Base-by-base conservation (phyloP, 2,888 invertebrate species). In the Cephus nigrinus region DNA sequence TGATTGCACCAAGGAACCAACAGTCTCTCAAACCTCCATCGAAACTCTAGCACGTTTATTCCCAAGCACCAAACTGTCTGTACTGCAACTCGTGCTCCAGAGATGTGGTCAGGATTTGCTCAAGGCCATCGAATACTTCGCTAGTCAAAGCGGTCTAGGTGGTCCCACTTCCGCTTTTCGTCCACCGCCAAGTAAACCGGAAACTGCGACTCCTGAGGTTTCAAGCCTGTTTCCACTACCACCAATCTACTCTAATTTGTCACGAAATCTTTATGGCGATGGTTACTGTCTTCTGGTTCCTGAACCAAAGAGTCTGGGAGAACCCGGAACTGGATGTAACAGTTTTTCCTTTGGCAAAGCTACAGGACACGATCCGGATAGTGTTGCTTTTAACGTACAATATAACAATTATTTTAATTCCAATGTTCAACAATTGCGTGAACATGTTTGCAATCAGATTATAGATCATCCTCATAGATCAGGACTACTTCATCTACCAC, bases 71-170 rank as follows among this genome's bases (percentile, higher is more conserved):
- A 97, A 97, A 90, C 93, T 96, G 1, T 95, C 97, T 0, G 97
- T 98, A 1, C 92, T 99, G 75, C 98, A 98, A 89, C 92, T 98
- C 83, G 97, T 98, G n/a, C 92, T 98, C 73, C 96, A 97, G 83
- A 95, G 98, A 68, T 98, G 98, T 91, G 97, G 97, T 89, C 97
- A 98, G 83, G 98, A 99, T 89, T 92, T 98, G 74, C 93, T 98
- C 23, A 96, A 96, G 85, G 97, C 98, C 11, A 97, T 98, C 76
- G 97, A 98, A 89, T 97, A 97, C 87, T 97, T 97, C 88, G 88
- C 90, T 31, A 88, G 80, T 77, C 89, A 88, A 30, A 88, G 80
- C 40, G 33, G 75, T 4, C 32, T 77, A 15, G 83, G 75, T 81
- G 15, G 77, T 74, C 69, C 76, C 30, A 74, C 79, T 0, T 88